Evolutionary conservation across 2,113 vertebrate species (phyloP).

Genomic region (Eulemur macaco): DNA sequence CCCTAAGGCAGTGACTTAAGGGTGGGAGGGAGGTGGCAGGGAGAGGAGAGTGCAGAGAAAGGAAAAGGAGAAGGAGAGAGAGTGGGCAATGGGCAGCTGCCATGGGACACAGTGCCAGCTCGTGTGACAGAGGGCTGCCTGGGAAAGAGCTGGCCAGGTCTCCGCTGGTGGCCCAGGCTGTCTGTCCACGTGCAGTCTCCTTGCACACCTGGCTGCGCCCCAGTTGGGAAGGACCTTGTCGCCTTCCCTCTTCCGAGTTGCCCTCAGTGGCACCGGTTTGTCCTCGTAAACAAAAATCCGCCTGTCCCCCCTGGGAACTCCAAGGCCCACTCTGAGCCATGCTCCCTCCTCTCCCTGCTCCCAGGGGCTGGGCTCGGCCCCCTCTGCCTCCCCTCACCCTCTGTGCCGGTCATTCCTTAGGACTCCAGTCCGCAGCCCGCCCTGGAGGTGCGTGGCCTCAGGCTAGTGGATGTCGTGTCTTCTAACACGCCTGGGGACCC

Average conservation of each 20-base stretch:
- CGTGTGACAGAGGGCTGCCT: background rate
- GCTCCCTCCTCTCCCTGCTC: background rate
- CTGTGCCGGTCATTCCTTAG: background rate
- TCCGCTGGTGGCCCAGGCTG: background rate
- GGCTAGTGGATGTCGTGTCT: background rate
- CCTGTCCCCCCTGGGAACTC: background rate
- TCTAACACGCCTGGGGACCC: background rate
- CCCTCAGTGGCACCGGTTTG: background rate
- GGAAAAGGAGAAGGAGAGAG: background rate
- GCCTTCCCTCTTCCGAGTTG: background rate
- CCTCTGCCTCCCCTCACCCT: background rate
- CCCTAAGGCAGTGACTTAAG: background rate
- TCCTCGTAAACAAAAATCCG: background rate
- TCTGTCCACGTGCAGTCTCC: background rate
- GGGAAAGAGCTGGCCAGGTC: background rate
- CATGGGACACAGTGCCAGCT: background rate
- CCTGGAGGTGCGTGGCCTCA: rapidly evolving
- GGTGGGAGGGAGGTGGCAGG: background rate
- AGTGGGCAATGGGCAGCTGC: constrained; percentile 44
- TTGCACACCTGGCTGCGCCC: background rate
- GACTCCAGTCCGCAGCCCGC: no score
- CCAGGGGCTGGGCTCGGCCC: no score
- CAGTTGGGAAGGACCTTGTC: background rate
- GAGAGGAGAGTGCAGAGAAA: constrained; percentile 15
- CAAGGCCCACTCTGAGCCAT: background rate